A percentile compares a stretch with the other conserved stretches of the same genome.
These are phyloP conservation scores for Parauchenoglanis ngamensis DNA, from an alignment of 2,797 vertebrate genomes.

Conservation along the genomic window DNA sequence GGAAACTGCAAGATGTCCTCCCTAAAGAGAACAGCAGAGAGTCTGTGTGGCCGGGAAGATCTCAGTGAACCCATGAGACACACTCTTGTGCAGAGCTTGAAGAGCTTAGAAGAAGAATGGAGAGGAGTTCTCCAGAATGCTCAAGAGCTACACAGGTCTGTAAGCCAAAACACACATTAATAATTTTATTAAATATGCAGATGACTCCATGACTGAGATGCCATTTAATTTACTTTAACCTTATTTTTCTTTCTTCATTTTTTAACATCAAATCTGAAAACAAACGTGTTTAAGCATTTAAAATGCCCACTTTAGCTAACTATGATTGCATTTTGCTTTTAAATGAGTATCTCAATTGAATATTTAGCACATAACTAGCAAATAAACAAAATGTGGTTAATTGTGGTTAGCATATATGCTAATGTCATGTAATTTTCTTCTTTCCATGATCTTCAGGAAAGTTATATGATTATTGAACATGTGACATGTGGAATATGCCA, in stretches of 20 bases:
- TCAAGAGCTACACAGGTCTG: conserved; percentile 50
- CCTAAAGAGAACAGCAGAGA: conserved; percentile 46
- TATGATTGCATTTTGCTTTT: background rate
- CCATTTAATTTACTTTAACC: background rate
- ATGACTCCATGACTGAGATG: background rate
- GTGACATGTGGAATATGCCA: background rate
- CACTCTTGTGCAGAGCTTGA: conserved; percentile 37
- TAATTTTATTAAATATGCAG: background rate
- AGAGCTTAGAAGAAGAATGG: conserved; percentile 47
- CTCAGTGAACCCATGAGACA: conserved; percentile 46
- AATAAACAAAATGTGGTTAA: background rate
- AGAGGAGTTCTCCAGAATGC: conserved; percentile 32
- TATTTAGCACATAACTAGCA: background rate
- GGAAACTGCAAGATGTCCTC: conserved; percentile 69
- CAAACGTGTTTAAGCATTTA: background rate
- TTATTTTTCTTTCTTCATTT: background rate
- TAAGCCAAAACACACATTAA: background rate
- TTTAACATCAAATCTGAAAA: background rate
- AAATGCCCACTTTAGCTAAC: no score
- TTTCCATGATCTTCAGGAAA: background rate
- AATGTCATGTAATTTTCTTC: background rate
- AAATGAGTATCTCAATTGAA: background rate
- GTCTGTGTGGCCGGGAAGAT: conserved; percentile 48
- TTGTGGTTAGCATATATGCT: background rate
- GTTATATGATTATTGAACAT: background rate